phyloP scores from a whole-genome alignment of 1,140 invertebrate species.

The Drosophila sp. region DNA sequence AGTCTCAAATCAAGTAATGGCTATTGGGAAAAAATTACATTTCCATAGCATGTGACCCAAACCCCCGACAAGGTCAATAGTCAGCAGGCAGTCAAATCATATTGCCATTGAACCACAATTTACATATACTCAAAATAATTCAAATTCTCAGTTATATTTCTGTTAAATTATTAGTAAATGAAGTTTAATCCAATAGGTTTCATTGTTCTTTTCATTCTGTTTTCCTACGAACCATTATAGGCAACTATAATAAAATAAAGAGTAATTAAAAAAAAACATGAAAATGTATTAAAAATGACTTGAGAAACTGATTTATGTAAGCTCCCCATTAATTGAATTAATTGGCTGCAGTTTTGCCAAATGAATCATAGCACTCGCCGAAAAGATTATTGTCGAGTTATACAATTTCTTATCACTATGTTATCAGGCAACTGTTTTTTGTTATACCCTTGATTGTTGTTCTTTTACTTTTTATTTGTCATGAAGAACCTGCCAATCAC shows the following conservation, averaged over 20 bases:
- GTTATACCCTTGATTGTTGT: no score
- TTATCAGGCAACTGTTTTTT: constrained; percentile 44
- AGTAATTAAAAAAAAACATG: background rate
- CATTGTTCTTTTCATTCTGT: no score
- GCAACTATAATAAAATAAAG: no score
- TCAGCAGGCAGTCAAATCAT: constrained; percentile 18
- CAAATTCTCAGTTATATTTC: no score
- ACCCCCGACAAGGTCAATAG: constrained; percentile 6
- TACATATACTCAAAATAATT: background rate
- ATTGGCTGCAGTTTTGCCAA: constrained; percentile 19
- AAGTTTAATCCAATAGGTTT: no score
- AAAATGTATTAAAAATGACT: background rate
- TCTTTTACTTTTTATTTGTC: constrained; percentile 3
- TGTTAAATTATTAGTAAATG: no score
- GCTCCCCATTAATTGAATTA: constrained; percentile 3
- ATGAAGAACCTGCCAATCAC: constrained; percentile 12
- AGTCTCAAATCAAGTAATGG: no score
- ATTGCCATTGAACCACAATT: constrained; percentile 19
- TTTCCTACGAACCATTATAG: no score
- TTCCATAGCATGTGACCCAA: constrained; percentile 8
- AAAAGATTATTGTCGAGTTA: constrained; percentile 53
- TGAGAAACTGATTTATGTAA: constrained; percentile 28
- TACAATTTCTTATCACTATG: constrained; percentile 63
- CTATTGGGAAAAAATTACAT: background rate
- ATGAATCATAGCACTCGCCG: constrained; percentile 57